These are phyloP conservation scores for Bombus pyrosoma DNA, from an alignment of 1,140 invertebrate species.

Conservation along the genomic window DNA sequence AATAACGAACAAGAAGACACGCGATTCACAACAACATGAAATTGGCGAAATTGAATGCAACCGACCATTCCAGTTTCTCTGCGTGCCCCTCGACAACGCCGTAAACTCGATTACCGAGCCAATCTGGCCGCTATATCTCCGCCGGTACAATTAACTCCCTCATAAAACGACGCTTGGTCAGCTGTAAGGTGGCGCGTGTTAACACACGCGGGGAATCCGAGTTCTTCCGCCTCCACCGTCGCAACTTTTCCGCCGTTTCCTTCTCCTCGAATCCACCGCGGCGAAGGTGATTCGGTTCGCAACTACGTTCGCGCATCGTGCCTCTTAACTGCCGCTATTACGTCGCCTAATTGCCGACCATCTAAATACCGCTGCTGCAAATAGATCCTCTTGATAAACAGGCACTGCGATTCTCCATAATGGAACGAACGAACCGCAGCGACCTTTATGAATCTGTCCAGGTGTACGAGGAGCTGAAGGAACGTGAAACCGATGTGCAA, in stretches of 20 bases:
- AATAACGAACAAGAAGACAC: background rate
- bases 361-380: slow-evolving; percentile 67
- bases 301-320: slow-evolving; percentile 44
- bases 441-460: background rate
- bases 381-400: slow-evolving; percentile 58
- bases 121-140: slow-evolving; percentile 58
- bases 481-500: background rate
- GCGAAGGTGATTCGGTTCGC: slow-evolving; percentile 43
- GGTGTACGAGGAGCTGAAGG: background rate
- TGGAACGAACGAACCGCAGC: background rate
- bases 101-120: slow-evolving; percentile 67
- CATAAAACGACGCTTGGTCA: slow-evolving; percentile 62
- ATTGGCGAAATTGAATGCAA: background rate
- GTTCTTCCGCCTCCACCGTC: slow-evolving; percentile 5
- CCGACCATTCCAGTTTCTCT: background rate
- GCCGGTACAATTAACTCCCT: slow-evolving; percentile 66
- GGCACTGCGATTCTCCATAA: background rate
- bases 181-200: slow-evolving; percentile 62
- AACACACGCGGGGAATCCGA: slow-evolving; percentile 63
- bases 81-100: slow-evolving; percentile 34
- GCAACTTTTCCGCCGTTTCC: slow-evolving; percentile 29
- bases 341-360: slow-evolving; percentile 69
- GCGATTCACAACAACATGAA: background rate
- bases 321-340: slow-evolving; percentile 70
- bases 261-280: background rate